Conservation (phyloP, 2,888 invertebrate genomes). For the Idaea biselata region DNA sequence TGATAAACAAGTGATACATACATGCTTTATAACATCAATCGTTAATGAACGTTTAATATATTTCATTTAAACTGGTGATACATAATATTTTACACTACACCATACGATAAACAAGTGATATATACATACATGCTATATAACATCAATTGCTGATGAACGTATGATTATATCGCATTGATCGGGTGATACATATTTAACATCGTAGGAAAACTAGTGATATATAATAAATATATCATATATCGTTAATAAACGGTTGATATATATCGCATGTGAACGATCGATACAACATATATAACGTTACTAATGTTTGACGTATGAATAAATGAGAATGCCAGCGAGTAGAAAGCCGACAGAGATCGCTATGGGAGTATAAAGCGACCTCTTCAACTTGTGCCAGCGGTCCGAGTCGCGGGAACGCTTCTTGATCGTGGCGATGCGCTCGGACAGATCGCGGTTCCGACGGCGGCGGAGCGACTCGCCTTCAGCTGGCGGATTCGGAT, state of each 20-base stretch:
- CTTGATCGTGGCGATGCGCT: constrained; percentile 79
- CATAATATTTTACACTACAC: too few species aligned
- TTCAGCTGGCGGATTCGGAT: constrained; percentile 25
- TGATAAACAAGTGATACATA: too few species aligned
- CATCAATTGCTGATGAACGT: not conserved
- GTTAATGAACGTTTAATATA: too few species aligned
- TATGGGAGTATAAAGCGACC: constrained; percentile 88
- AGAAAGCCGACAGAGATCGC: constrained; percentile 85
- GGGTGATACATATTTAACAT: not conserved
- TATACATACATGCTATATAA: too few species aligned
- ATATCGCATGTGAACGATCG: not conserved
- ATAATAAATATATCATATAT: constrained; percentile 7
- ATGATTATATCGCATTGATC: not conserved
- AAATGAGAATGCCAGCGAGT: constrained; percentile 84
- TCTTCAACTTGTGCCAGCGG: constrained; percentile 87
- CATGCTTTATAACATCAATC: too few species aligned
- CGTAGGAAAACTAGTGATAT: not conserved
- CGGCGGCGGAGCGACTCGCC: constrained; percentile 47
- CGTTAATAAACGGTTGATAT: constrained; percentile 21
- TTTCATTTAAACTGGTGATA: too few species aligned
- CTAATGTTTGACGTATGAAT: constrained; percentile 78
- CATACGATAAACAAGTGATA: too few species aligned
- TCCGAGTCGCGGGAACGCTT: constrained; percentile 84
- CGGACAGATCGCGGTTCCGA: constrained; percentile 51
- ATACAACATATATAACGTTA: constrained; percentile 1